Base-by-base conservation (phyloP, 2,888 invertebrate genomes). In the Candidula unifasciata region DNA sequence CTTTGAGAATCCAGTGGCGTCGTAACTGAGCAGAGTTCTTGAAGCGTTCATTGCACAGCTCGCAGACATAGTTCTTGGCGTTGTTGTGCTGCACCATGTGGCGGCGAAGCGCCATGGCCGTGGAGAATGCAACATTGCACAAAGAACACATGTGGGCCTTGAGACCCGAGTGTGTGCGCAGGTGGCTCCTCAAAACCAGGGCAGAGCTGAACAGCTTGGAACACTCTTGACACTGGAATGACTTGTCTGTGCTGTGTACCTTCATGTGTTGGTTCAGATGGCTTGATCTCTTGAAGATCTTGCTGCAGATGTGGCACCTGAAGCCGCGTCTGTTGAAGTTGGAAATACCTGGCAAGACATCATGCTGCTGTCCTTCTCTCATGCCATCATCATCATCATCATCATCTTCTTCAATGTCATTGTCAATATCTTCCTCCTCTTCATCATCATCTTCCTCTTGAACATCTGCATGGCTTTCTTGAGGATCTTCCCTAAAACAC, bases 251-350 rank as follows among this genome's bases (percentile, higher is more conserved):
- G 54, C 93, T 93, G 87, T 94, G 94, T 24, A 94, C 93, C 66
- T 94, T 92, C 44, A 94, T 89, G 87, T 95, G 95, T 78, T 94
- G 93, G 85, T 94, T 94, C 57, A 95, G 91, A 89, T 95, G 94
- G 57, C 93, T 93, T 24, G 93, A 91, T 88, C 94, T 94, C 89
- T 94, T 94, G 89, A 94, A 95, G 21, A 90, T 89, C 88, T 94
- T 94, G 37, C 91, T 90, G 89, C 95, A 95, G 54, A 90, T 88
- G n/a, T 90, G 89, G 90, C 95, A 95, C 77, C 93, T 93, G 87
- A 94, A 94, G 3, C 81, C 85, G 18, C 88, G 81, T n/a, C 83
- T 78, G 52, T 82, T 74, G 30, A 74, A 57, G 24, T 44, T 76
- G 82, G 82, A 82, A 21, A 33, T 37, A 24, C 57, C 66, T 16